Conservation (phyloP, 2,113 vertebrate species). For the Chiloscyllium plagiosum region DNA sequence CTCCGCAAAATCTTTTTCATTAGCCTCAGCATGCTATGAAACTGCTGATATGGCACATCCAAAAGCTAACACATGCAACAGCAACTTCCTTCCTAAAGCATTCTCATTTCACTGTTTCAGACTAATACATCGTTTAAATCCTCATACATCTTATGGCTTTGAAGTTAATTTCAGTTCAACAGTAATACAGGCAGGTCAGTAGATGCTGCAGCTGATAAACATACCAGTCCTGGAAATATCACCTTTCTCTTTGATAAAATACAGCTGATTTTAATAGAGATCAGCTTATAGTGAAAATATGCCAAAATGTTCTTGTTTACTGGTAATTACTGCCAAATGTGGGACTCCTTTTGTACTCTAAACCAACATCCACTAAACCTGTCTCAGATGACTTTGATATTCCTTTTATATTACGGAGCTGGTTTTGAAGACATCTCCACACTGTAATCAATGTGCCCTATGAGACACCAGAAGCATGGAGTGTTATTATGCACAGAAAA, state of each 20-base stretch:
- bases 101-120: slow-evolving; percentile 15
- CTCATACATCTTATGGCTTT: neutral
- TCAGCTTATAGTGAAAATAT: slow-evolving; percentile 5
- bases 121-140: neutral
- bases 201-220: slow-evolving; percentile 27
- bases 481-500: neutral
- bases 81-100: neutral
- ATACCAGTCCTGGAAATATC: slow-evolving; percentile 23
- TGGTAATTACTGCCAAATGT: slow-evolving; percentile 37
- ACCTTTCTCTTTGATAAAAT: slow-evolving; percentile 23
- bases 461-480: neutral
- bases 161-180: slow-evolving; percentile 34
- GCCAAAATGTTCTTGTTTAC: slow-evolving; percentile 36
- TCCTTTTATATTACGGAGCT: slow-evolving; percentile 19
- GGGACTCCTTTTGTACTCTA: slow-evolving; percentile 22
- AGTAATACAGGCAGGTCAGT: slow-evolving; percentile 25
- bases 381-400: slow-evolving; percentile 14
- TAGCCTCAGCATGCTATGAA: neutral
- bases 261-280: slow-evolving; percentile 35
- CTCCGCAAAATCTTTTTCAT: slow-evolving; percentile 28
- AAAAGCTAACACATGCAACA: neutral
- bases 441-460: slow-evolving; percentile 7
- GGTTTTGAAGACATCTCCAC: neutral
- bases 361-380: slow-evolving; percentile 32
- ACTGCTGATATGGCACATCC: slow-evolving; percentile 21